Evolutionary conservation across 2,797 vertebrate genomes (phyloP).

Genomic region (Eulemur albifrons): DNA sequence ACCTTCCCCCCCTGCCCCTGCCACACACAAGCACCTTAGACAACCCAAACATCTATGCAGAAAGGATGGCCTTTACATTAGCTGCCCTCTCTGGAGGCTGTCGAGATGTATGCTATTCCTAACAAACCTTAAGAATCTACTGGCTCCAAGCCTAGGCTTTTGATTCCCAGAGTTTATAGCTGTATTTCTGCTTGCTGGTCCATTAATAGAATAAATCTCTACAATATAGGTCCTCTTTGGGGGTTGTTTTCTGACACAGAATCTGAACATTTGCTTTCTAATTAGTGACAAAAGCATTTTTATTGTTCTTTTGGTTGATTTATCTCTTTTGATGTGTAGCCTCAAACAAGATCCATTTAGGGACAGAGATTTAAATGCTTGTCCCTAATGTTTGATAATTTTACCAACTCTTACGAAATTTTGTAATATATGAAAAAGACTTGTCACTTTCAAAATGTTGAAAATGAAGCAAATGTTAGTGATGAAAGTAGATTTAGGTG

Average conservation of each 20-base stretch:
- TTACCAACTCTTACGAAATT: not conserved
- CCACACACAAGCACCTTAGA: not conserved
- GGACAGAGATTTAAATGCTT: not conserved
- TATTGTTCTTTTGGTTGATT: slow-evolving; percentile 19
- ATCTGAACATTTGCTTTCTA: slow-evolving; percentile 8
- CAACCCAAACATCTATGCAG: not conserved
- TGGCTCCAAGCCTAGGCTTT: slow-evolving; percentile 23
- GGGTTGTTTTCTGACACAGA: not conserved
- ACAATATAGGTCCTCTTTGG: not conserved
- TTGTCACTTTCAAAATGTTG: not conserved
- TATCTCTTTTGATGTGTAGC: not conserved
- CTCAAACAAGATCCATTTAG: not conserved
- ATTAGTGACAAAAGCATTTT: not conserved
- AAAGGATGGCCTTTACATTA: slow-evolving; percentile 28
- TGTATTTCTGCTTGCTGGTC: not conserved
- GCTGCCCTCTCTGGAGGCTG: not conserved
- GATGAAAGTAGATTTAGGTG: not conserved
- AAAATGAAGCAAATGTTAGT: not conserved
- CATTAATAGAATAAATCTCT: not conserved
- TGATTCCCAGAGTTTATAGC: not conserved
- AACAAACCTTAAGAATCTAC: not conserved
- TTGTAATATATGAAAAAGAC: not conserved
- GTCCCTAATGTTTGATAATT: not conserved
- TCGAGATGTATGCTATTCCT: not conserved
- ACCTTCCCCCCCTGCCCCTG: accelerated